Evolutionary conservation across 37 sponge, comb jelly and placozoan species (phyloP), one percentile per base, ranked within the genome.

Genomic region (Spongilla lacustris): DNA sequence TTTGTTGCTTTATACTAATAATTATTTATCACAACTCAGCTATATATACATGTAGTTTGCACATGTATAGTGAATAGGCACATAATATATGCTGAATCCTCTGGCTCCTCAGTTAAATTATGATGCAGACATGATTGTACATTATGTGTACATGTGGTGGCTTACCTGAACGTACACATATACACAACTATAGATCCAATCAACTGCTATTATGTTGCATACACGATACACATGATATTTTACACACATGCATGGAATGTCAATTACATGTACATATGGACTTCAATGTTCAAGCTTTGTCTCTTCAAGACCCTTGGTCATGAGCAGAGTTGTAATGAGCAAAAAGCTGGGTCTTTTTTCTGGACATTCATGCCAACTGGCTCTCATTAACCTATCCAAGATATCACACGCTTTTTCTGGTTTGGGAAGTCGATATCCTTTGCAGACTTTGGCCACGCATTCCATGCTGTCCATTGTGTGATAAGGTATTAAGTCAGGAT

Each of bases 341-440:
- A 79, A 49, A 70, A 91, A 87, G 30, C 77, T 85, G 0, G 87
- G 92, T 67, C 92, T 82, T 22, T 87, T 82, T 27, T 66, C 48
- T 14, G 84, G 80, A 0, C 70, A 37, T 25, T 68, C 30, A 19
- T 78, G 31, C 91, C 91, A 91, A 34, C 91, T 86, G 30, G 77
- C 69, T 34, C 82, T 71, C 91, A 91, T 91, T n/a, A 91, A 46
- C 76, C 72, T 67, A 12, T 33, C 41, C 10, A 86, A 48, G 0
- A 21, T 73, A 9, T 36, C 21, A 14, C 73, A 84, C 21, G 77
- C 71, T 14, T 77, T 75, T 68, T 81, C 35, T 50, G 84, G 83
- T 67, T n/a, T 17, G 2, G 66, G 69, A 14, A 81, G 4, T 28
- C 81, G 67, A 66, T 75, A 67, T 6, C 88, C 88, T 66, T 73